A percentile compares a stretch with the other conserved stretches of the same genome.
Conservation (phyloP, 1,140 invertebrate genomes). For the Himalopsyche phryganea region DNA sequence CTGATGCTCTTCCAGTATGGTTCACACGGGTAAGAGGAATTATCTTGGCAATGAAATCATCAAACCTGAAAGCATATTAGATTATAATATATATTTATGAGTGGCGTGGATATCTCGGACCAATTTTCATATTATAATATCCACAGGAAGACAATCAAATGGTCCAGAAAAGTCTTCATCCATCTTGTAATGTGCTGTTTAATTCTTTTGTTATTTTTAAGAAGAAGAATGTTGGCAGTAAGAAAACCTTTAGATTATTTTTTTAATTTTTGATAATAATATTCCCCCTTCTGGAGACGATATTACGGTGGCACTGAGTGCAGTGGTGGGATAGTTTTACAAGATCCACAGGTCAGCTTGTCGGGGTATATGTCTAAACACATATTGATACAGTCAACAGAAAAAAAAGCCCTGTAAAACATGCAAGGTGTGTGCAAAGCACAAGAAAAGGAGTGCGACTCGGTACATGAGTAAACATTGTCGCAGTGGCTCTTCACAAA, state of each 20-base stretch:
- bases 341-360: no score
- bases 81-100: no score
- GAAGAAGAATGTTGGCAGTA: background rate
- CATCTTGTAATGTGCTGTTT: background rate
- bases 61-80: background rate
- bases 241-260: background rate
- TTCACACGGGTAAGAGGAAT: background rate
- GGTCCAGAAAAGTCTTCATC: background rate
- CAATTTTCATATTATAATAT: background rate
- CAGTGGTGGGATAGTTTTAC: background rate
- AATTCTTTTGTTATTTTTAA: background rate
- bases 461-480: no score
- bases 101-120: background rate
- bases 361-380: no score
- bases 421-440: no score
- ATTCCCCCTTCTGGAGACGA: background rate
- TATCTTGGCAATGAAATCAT: background rate
- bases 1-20: background rate
- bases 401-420: no score
- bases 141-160: background rate
- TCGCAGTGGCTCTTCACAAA: no score
- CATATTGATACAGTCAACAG: no score
- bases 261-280: background rate
- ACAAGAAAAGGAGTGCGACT: no score
- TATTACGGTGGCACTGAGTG: background rate